Evolutionary conservation across 2,113 vertebrate species (phyloP).

Genomic region (Fulica atra): DNA sequence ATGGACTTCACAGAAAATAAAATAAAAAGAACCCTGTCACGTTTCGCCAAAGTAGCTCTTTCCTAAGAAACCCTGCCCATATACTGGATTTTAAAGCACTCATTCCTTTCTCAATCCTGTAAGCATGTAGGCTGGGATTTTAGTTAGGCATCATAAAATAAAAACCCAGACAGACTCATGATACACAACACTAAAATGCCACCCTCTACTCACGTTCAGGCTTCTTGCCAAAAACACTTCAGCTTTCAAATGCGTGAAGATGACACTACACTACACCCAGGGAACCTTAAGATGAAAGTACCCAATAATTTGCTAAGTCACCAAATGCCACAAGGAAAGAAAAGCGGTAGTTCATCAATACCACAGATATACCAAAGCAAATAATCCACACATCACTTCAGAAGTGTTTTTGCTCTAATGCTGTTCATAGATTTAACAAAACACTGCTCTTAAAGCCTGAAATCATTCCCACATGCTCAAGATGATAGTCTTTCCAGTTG

Average conservation of each 20-base stretch:
- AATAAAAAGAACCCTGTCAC: neutral
- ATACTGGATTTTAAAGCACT: neutral
- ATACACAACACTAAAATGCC: neutral
- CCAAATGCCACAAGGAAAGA: fast-evolving
- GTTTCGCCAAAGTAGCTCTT: neutral
- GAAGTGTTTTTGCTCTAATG: neutral
- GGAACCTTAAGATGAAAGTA: neutral
- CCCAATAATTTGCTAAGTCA: neutral
- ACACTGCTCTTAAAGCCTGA: neutral
- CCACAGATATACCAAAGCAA: neutral
- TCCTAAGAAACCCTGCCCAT: neutral
- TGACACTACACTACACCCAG: neutral
- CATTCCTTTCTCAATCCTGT: neutral
- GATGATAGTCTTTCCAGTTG: neutral
- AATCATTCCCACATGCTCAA: constrained; percentile 18
- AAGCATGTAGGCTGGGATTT: neutral
- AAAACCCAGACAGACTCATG: fast-evolving
- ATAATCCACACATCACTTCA: neutral
- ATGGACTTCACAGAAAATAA: neutral
- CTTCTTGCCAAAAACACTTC: neutral
- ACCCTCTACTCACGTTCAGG: neutral
- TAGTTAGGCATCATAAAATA: neutral
- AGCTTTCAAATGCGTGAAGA: neutral
- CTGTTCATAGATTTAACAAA: neutral
- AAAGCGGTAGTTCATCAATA: fast-evolving